Conservation (phyloP, 37 sponge, comb jelly and placozoan genomes). For the Eunapius fragilis region DNA sequence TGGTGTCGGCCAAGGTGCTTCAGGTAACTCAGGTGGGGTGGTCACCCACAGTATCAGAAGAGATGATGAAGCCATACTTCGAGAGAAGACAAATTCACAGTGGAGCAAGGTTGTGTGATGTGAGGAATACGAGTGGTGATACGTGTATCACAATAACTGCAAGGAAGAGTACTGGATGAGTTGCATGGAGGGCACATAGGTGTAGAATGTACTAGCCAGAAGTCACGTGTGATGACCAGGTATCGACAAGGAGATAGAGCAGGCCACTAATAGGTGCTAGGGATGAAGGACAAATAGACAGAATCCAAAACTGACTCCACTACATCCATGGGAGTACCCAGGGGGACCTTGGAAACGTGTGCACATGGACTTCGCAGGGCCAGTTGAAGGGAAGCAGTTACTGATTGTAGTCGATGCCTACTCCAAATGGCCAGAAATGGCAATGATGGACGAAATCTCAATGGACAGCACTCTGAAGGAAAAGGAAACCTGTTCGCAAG, state of each 20-base stretch:
- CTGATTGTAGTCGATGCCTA: conserved; percentile 29
- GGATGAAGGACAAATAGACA: conserved; percentile 2
- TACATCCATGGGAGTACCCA: conserved; percentile 50
- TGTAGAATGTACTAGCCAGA: conserved; percentile 35
- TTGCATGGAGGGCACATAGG: conserved; percentile 48
- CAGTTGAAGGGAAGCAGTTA: neutral
- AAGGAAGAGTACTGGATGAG: conserved; percentile 19
- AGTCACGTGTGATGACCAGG: conserved; percentile 54
- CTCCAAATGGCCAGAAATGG: conserved; percentile 21
- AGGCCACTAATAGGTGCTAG: neutral
- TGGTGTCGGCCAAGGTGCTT: conserved; percentile 45
- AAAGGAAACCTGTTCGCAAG: conserved; percentile 20
- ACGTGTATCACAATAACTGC: conserved; percentile 7
- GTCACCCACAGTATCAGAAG: neutral
- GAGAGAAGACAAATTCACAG: conserved; percentile 13
- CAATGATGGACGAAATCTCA: no score
- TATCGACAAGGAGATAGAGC: conserved; percentile 18
- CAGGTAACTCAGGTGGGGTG: conserved; percentile 43
- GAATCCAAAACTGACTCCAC: neutral
- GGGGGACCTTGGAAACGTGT: conserved; percentile 19
- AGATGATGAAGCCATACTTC: conserved; percentile 7
- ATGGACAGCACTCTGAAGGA: conserved; percentile 28
- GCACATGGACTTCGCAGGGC: conserved; percentile 40
- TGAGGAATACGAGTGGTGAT: conserved; percentile 54
- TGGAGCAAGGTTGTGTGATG: conserved; percentile 49